Evolutionary conservation across 1,140 invertebrate species (phyloP).

Genomic region (Ips typographus): DNA sequence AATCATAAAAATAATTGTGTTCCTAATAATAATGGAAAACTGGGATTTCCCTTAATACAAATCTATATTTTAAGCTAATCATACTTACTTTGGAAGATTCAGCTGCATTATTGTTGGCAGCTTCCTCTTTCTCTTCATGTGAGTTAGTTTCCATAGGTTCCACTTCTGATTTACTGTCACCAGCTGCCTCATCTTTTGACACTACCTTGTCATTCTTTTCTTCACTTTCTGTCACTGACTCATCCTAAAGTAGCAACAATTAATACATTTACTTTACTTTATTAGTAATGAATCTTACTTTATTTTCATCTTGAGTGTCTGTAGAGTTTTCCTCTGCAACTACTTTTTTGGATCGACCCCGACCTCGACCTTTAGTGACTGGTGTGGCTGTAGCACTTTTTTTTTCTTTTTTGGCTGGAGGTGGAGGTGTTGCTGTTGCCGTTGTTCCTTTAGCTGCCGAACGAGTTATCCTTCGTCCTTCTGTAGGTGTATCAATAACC

Average conservation of each 20-base stretch:
- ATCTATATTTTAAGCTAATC: slow-evolving; percentile 3
- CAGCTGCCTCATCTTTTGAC: slow-evolving; percentile 37
- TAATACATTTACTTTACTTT: slow-evolving; percentile 23
- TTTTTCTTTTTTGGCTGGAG: slow-evolving; percentile 52
- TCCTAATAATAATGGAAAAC: no score
- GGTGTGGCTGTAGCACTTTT: slow-evolving; percentile 39
- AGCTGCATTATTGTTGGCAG: slow-evolving; percentile 48
- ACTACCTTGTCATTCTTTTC: slow-evolving; percentile 43
- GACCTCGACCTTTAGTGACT: slow-evolving; percentile 31
- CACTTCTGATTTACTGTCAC: slow-evolving; percentile 36
- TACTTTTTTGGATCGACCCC: slow-evolving; percentile 24
- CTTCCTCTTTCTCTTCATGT: slow-evolving; percentile 48
- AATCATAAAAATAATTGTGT: no score
- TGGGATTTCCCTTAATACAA: no score
- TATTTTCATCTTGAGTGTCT: slow-evolving; percentile 36
- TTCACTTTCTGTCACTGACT: slow-evolving; percentile 37
- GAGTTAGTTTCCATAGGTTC: slow-evolving; percentile 46
- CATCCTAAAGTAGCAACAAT: slow-evolving; percentile 17
- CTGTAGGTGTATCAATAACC: slow-evolving; percentile 47
- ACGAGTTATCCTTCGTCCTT: slow-evolving; percentile 52
- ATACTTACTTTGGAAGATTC: slow-evolving; percentile 44
- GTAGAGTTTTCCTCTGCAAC: slow-evolving; percentile 25
- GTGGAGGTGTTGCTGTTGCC: slow-evolving; percentile 49
- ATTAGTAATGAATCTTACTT: slow-evolving; percentile 19
- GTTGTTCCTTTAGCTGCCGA: slow-evolving; percentile 52